phyloP scores from a whole-genome alignment of 1,140 invertebrate species.

The Neodiprion virginianus region DNA sequence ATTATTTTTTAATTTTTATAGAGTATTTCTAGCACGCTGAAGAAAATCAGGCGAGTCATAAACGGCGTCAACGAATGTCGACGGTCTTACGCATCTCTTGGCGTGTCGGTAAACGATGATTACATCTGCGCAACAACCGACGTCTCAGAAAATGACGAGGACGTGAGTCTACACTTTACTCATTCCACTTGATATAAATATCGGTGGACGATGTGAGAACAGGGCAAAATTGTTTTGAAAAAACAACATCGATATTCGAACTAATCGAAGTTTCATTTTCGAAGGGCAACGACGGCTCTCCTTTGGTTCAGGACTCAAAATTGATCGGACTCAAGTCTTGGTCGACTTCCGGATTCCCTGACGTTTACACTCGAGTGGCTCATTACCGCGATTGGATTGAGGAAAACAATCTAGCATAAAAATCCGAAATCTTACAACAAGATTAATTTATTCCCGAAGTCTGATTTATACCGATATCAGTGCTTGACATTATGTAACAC shows the following conservation, averaged over 20 bases:
- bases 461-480: too few species aligned
- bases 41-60: neutral
- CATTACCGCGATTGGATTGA: neutral
- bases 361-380: neutral
- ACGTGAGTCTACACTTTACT: neutral
- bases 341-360: neutral
- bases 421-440: neutral
- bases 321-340: constrained; percentile 1
- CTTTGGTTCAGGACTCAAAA: constrained; percentile 5
- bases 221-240: too few species aligned
- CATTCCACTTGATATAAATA: neutral
- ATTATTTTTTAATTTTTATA: neutral
- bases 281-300: neutral
- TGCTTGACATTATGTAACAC: too few species aligned
- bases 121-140: neutral
- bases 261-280: too few species aligned
- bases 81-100: neutral
- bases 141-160: neutral
- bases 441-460: neutral
- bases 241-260: too few species aligned
- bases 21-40: neutral
- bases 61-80: neutral
- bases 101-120: neutral
- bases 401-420: neutral
- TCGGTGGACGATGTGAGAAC: too few species aligned